Percentiles rank a stretch among this genome's conserved stretches.
These are phyloP conservation scores for Sceloporus undulatus DNA, from an alignment of 2,113 vertebrate genomes.

Conservation along the genomic window DNA sequence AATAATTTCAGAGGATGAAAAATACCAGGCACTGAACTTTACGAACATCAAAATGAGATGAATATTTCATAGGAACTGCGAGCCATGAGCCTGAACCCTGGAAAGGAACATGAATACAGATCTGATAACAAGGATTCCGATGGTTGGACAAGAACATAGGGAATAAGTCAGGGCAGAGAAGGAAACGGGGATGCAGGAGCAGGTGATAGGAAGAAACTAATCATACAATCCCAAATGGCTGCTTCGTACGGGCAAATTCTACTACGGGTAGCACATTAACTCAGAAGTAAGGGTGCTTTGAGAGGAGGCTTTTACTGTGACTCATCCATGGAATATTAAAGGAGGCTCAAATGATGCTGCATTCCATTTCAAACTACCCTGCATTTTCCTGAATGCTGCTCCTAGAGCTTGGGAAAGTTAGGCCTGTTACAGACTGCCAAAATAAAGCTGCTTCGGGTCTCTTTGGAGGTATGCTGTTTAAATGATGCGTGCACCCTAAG, in stretches of 20 bases:
- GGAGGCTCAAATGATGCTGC: background rate
- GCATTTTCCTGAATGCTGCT: background rate
- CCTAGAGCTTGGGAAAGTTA: too few relatives aligned
- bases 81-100: slow-evolving; percentile 3
- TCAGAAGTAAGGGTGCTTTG: background rate
- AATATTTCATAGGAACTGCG: background rate
- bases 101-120: background rate
- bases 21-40: background rate
- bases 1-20: slow-evolving; percentile 18
- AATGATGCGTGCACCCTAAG: too few relatives aligned
- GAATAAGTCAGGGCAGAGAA: background rate
- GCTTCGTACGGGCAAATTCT: background rate
- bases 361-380: background rate
- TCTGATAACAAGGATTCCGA: background rate
- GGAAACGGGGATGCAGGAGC: background rate
- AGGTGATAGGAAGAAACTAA: fast-evolving
- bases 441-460: too few relatives aligned
- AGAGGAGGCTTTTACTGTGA: background rate
- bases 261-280: background rate
- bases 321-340: background rate
- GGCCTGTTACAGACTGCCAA: too few relatives aligned
- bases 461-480: too few relatives aligned
- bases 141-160: slow-evolving; percentile 23
- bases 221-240: slow-evolving; percentile 2
- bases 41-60: background rate